Percentiles rank a stretch among this genome's conserved stretches.
Conservation (phyloP, 92 coral and sea anemone species). For the Zoanthus gigantus region DNA sequence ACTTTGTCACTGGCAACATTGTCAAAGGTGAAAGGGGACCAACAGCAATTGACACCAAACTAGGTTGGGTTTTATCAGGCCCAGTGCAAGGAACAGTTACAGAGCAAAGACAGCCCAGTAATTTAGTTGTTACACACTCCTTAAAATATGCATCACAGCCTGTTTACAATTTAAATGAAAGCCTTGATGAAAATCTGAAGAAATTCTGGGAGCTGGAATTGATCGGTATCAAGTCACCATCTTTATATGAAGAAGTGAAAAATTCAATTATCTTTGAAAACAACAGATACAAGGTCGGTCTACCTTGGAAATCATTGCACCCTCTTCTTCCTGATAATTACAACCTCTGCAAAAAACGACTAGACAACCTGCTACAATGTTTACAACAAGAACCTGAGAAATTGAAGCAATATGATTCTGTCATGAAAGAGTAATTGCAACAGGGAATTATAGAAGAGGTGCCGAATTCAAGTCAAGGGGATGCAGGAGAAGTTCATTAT, state of each 20-base stretch:
- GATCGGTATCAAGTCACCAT: background rate
- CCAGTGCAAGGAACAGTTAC: background rate
- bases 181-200: background rate
- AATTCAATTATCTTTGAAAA: background rate
- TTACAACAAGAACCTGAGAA: constrained; percentile 52
- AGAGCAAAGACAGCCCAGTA: background rate
- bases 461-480: background rate
- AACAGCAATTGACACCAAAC: background rate
- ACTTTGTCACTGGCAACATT: background rate
- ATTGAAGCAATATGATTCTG: constrained; percentile 61
- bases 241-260: background rate
- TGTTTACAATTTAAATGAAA: background rate
- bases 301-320: constrained; percentile 59
- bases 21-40: background rate
- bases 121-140: background rate
- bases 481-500: constrained; percentile 68
- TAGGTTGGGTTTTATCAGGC: background rate
- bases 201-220: background rate
- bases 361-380: constrained; percentile 19
- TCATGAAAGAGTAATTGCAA: constrained; percentile 59
- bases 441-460: constrained; percentile 69
- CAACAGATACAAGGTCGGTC: constrained; percentile 35
- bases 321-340: constrained; percentile 63
- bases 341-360: constrained; percentile 35
- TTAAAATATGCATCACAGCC: background rate